Base-by-base conservation (phyloP, 2,888 invertebrate genomes). In the Druceiella hillmani region DNA sequence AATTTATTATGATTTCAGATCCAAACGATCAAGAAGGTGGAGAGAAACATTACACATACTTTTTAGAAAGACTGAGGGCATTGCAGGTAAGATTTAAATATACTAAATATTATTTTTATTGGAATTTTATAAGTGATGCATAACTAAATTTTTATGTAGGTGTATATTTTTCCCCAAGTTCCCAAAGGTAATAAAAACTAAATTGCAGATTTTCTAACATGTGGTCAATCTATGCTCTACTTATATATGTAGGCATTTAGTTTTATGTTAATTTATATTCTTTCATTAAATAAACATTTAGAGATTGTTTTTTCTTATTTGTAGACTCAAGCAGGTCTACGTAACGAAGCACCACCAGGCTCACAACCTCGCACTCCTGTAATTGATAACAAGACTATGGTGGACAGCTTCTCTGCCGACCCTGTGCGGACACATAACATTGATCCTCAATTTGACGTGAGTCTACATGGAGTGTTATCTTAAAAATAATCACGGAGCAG, bases 271-370 rank as follows among this genome's bases (percentile, higher is more conserved):
- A 6, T 6, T 7, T 22, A 7, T 6, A 22, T n/a, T n/a, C 4
- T 6, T 22, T 17, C 33, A 17, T 17, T 22, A 22, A 33, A 34
- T 25, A 26, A 13, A 12, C 11, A 11, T 5, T 6, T 34, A 7
- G 17, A 14, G 25, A 14, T 27, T 11, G 9, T 32, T 24, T 30
- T 14, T n/a, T 22, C 7, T 17, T 17, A 9, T 11, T 47, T 46
- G 1, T 50, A 72, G 70, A 69, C 66, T 12, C 70, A 70, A 54
- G 69, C 70, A 0, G 71, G 71, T 6, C 44, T 69, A 39, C 70
- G 68, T 50, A 56, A 58, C 0, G 70, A 68, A 9, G 6, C 58
- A 0, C 56, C 57, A 4, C 62, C 63, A 2, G 50, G 61, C 3
- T 63, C 69, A 0, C 64, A 64, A 49, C 60, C 67, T 3, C 62